These are phyloP conservation scores for Galago senegalensis DNA, from an alignment of 2,797 vertebrate genomes.

Conservation along the genomic window DNA sequence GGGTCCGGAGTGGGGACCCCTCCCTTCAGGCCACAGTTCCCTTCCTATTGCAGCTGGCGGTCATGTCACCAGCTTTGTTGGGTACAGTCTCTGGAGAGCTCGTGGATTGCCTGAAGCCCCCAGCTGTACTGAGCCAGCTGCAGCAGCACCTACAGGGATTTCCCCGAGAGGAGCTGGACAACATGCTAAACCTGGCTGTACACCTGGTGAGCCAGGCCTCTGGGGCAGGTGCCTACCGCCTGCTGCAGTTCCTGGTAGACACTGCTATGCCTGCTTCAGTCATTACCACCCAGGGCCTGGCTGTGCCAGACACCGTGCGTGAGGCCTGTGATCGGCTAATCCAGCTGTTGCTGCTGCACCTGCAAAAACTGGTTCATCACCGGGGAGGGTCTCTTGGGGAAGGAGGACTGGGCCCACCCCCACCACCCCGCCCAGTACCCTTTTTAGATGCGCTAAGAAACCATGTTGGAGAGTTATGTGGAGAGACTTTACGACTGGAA, in stretches of 20 bases:
- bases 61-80: slow-evolving; percentile 95
- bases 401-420: slow-evolving; percentile 80
- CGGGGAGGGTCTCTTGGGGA: slow-evolving; percentile 87
- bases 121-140: slow-evolving; percentile 93
- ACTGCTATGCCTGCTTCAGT: slow-evolving; percentile 96
- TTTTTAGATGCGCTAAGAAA: slow-evolving; percentile 95
- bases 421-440: slow-evolving; percentile 90
- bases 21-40: slow-evolving; percentile 94
- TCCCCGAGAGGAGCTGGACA: slow-evolving; percentile 95
- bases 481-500: slow-evolving; percentile 94
- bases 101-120: slow-evolving; percentile 94
- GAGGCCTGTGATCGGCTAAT: slow-evolving; percentile 96
- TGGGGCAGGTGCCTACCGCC: slow-evolving; percentile 92
- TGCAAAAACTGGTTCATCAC: slow-evolving; percentile 96
- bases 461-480: slow-evolving; percentile 93
- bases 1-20: slow-evolving; percentile 88
- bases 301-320: slow-evolving; percentile 94
- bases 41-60: slow-evolving; percentile 96
- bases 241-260: slow-evolving; percentile 95
- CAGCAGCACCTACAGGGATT: slow-evolving; percentile 93
- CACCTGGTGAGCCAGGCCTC: slow-evolving; percentile 97
- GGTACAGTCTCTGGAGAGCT: slow-evolving; percentile 94
- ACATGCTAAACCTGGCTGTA: slow-evolving; percentile 94
- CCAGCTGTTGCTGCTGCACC: slow-evolving; percentile 95
- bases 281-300: slow-evolving; percentile 93